phyloP scores from a whole-genome alignment of 2,797 vertebrate species.

The Semotilus atromaculatus region DNA sequence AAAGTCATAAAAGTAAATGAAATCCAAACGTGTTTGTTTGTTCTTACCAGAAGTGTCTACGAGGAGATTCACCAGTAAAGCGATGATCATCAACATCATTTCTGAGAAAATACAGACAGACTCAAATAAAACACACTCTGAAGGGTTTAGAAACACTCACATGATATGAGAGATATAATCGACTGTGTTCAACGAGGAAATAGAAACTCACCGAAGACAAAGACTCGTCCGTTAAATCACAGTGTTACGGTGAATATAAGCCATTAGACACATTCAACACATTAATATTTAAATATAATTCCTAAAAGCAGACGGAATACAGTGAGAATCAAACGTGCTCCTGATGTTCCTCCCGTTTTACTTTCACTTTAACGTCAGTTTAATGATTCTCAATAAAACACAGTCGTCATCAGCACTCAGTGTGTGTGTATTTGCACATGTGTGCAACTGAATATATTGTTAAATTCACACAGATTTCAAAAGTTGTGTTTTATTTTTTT shows the following conservation, averaged over 20 bases:
- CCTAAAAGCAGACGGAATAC: rapidly evolving
- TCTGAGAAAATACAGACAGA: not conserved
- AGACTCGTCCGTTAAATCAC: not conserved
- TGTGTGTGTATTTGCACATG: not conserved
- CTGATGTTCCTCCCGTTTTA: not conserved
- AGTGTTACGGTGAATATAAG: not conserved
- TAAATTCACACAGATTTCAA: no score
- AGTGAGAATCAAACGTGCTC: not conserved
- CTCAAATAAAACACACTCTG: not conserved
- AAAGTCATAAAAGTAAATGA: not conserved
- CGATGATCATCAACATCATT: not conserved
- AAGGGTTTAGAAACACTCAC: not conserved
- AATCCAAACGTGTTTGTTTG: not conserved
- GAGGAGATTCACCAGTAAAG: not conserved
- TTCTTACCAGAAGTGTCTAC: conserved; percentile 6
- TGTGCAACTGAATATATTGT: no score
- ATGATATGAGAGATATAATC: conserved; percentile 32
- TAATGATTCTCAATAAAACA: not conserved
- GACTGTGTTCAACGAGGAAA: not conserved
- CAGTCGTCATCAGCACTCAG: not conserved
- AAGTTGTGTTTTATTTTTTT: no score
- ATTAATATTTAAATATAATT: not conserved
- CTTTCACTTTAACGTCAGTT: not conserved
- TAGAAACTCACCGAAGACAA: not conserved
- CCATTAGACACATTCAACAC: not conserved